Percentiles rank a stretch among this genome's conserved stretches.
Conservation (phyloP, 2,113 vertebrate genomes). For the Perca flavescens region DNA sequence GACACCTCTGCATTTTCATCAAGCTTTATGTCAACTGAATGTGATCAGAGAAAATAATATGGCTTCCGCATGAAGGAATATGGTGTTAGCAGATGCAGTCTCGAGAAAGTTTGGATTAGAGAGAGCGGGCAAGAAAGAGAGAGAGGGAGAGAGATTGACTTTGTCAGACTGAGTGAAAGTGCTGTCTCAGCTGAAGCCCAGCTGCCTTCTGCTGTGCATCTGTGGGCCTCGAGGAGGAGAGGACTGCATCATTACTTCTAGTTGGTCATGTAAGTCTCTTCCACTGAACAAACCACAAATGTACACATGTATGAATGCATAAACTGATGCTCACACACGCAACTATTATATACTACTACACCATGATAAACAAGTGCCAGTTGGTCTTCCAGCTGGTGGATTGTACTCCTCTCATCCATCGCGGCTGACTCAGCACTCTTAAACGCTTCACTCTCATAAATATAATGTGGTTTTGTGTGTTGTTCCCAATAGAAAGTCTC, state of each 20-base stretch:
- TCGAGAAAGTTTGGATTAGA: slow-evolving; percentile 61
- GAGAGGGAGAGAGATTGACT: slow-evolving; percentile 41
- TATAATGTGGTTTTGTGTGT: background rate
- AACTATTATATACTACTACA: background rate
- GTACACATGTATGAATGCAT: slow-evolving; percentile 9
- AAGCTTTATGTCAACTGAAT: slow-evolving; percentile 57
- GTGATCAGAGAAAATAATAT: slow-evolving; percentile 50
- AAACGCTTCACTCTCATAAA: background rate
- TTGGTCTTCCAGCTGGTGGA: slow-evolving; percentile 39
- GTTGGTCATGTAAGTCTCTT: slow-evolving; percentile 27
- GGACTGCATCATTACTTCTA: slow-evolving; percentile 64
- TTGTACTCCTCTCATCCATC: background rate
- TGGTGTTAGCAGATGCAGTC: slow-evolving; percentile 33
- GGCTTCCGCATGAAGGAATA: slow-evolving; percentile 26
- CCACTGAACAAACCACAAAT: slow-evolving; percentile 36
- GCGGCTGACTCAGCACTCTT: slow-evolving; percentile 16
- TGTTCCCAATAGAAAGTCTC: slow-evolving; percentile 1
- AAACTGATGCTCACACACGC: background rate
- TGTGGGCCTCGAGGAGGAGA: slow-evolving; percentile 67
- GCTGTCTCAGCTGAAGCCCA: slow-evolving; percentile 75
- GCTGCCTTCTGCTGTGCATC: slow-evolving; percentile 73
- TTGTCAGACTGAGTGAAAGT: slow-evolving; percentile 65
- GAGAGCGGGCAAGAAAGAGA: slow-evolving; percentile 15
- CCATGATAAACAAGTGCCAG: slow-evolving; percentile 1
- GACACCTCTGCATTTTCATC: slow-evolving; percentile 60